These are phyloP conservation scores for Apostichopus leukothele DNA, from an alignment of 53 echinoderm and acorn worm species.

Conservation along the genomic window DNA sequence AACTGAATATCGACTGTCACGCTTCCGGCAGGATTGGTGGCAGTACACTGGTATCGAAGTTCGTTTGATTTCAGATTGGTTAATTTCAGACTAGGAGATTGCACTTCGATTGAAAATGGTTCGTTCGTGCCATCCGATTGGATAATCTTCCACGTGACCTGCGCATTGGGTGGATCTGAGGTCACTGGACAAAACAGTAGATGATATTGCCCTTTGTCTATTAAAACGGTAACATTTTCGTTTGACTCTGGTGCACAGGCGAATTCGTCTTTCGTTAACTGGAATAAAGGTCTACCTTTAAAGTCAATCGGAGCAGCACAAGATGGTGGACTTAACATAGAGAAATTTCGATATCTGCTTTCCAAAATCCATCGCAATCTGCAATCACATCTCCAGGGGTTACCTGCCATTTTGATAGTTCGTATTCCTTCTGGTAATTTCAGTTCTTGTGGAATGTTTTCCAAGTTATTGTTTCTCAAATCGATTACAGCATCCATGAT, in stretches of 20 bases:
- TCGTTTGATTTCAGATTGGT: conserved; percentile 22
- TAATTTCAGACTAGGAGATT: conserved; percentile 1
- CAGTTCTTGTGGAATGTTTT: background rate
- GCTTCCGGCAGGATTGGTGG: conserved; percentile 7
- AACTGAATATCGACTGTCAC: conserved; percentile 12
- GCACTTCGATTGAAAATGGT: conserved; percentile 31
- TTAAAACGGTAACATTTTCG: background rate
- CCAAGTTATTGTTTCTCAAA: conserved; percentile 30
- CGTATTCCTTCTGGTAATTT: conserved; percentile 8
- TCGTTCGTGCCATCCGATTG: background rate
- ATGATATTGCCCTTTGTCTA: background rate
- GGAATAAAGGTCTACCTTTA: conserved; percentile 6
- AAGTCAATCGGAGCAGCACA: background rate
- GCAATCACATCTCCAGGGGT: conserved; percentile 42
- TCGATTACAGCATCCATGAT: conserved; percentile 16
- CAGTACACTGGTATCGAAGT: conserved; percentile 10
- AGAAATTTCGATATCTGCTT: background rate
- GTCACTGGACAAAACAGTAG: background rate
- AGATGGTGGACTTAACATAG: background rate
- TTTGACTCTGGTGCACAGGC: conserved; percentile 16
- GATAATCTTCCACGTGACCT: conserved; percentile 23
- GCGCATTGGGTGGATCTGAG: conserved; percentile 33
- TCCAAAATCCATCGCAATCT: conserved; percentile 24
- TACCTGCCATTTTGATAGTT: conserved; percentile 20
- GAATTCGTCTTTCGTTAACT: conserved; percentile 1